Conservation (phyloP, 2,797 vertebrate genomes). For the Chromis chromis region DNA sequence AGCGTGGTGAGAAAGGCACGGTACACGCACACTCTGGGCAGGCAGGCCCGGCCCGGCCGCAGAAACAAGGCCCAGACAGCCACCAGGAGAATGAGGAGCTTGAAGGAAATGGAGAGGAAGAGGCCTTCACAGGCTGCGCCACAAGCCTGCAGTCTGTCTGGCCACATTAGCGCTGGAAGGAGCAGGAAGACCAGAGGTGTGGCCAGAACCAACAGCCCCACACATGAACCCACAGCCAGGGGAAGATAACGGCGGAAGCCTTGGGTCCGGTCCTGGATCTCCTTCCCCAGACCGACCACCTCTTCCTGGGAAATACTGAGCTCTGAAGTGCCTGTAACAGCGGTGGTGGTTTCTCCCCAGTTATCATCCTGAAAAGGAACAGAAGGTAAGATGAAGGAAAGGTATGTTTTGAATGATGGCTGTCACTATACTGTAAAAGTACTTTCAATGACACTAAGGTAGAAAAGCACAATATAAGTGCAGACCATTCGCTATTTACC, state of each 20-base stretch:
- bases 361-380: constrained; percentile 90
- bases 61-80: constrained; percentile 96
- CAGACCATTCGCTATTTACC: no score
- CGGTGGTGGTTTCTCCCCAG: constrained; percentile 98
- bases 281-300: constrained; percentile 91
- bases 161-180: constrained; percentile 92
- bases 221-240: constrained; percentile 84
- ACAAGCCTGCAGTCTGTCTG: constrained; percentile 90
- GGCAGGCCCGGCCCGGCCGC: constrained; percentile 86
- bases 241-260: constrained; percentile 90
- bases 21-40: constrained; percentile 92
- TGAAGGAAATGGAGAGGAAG: constrained; percentile 96
- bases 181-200: constrained; percentile 94
- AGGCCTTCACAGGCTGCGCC: constrained; percentile 96
- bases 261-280: constrained; percentile 88
- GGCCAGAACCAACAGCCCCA: constrained; percentile 91
- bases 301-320: constrained; percentile 97
- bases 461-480: no score
- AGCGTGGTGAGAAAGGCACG: constrained; percentile 92
- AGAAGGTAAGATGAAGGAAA: not conserved
- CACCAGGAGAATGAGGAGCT: constrained; percentile 95
- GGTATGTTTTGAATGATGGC: not conserved
- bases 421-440: no score
- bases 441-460: no score
- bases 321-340: constrained; percentile 96